Evolutionary conservation across 2,888 invertebrate genomes (phyloP).

Genomic region (Mythimna ferrago): DNA sequence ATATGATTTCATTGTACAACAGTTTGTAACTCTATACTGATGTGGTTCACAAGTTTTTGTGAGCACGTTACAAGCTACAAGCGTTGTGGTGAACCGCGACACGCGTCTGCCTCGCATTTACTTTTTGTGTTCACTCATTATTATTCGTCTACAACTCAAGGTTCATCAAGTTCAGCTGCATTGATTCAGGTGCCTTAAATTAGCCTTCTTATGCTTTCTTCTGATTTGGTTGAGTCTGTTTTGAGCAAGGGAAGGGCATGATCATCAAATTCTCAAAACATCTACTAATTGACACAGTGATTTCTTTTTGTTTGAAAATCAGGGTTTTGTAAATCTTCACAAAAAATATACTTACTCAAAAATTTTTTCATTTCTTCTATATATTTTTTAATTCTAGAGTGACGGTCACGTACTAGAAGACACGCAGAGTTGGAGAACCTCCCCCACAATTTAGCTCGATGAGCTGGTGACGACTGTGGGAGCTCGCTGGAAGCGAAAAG

Average conservation of each 20-base stretch:
- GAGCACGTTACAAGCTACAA: conserved; percentile 56
- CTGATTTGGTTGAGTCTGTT: neutral
- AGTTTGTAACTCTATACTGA: conserved; percentile 58
- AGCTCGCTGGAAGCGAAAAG: too few species aligned
- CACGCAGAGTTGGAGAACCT: neutral
- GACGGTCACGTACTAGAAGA: neutral
- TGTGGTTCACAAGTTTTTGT: conserved; percentile 67
- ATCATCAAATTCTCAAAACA: neutral
- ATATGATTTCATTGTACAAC: conserved; percentile 31
- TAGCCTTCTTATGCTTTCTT: neutral
- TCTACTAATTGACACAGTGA: too few species aligned
- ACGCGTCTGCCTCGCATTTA: conserved; percentile 66
- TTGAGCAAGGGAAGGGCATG: neutral
- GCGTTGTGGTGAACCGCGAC: conserved; percentile 68
- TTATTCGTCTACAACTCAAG: conserved; percentile 29
- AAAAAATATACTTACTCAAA: too few species aligned
- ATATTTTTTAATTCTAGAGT: neutral
- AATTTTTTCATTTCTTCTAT: too few species aligned
- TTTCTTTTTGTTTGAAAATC: neutral
- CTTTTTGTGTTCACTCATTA: conserved; percentile 52
- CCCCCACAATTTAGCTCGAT: neutral
- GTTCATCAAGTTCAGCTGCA: conserved; percentile 26
- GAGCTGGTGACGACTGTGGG: neutral
- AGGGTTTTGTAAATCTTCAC: neutral
- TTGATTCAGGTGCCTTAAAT: neutral